These are phyloP conservation scores for Pinctada fucata DNA, from an alignment of 2,888 invertebrate species.

Conservation along the genomic window DNA sequence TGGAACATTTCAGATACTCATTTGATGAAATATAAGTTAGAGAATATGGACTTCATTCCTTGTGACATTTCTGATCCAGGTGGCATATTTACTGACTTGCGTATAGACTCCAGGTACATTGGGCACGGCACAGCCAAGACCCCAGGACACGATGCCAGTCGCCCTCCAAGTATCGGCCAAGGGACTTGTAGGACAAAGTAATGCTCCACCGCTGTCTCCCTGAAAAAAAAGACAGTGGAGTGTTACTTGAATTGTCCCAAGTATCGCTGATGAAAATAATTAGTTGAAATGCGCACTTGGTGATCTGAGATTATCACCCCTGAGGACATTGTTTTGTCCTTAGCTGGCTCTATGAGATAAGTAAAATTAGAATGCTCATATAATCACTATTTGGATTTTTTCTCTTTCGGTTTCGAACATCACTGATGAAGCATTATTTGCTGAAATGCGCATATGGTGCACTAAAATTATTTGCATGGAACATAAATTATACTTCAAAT, in stretches of 20 bases:
- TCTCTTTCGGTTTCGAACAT: too few species aligned
- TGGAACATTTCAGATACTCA: too few species aligned
- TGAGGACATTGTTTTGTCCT: not conserved
- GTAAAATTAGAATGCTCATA: not conserved
- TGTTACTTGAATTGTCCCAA: too few species aligned
- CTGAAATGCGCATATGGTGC: too few species aligned
- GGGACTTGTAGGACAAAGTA: constrained; percentile 64
- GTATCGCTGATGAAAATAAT: too few species aligned
- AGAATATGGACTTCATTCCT: constrained; percentile 11
- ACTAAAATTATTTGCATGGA: too few species aligned
- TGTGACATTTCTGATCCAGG: constrained; percentile 65
- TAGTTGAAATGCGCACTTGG: too few species aligned
- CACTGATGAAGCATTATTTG: too few species aligned
- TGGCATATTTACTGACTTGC: constrained; percentile 66
- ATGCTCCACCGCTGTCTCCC: constrained; percentile 76
- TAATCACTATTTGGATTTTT: too few species aligned
- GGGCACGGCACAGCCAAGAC: constrained; percentile 73
- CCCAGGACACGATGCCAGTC: constrained; percentile 74
- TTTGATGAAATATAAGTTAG: too few species aligned
- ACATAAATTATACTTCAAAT: not conserved
- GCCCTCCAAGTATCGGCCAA: constrained; percentile 62
- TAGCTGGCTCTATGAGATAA: not conserved
- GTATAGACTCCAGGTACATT: constrained; percentile 74
- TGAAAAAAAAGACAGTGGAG: constrained; percentile 38
- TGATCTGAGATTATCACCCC: too few species aligned